Conservation (phyloP, 2,888 invertebrate genomes). For the Pterostichus niger region DNA sequence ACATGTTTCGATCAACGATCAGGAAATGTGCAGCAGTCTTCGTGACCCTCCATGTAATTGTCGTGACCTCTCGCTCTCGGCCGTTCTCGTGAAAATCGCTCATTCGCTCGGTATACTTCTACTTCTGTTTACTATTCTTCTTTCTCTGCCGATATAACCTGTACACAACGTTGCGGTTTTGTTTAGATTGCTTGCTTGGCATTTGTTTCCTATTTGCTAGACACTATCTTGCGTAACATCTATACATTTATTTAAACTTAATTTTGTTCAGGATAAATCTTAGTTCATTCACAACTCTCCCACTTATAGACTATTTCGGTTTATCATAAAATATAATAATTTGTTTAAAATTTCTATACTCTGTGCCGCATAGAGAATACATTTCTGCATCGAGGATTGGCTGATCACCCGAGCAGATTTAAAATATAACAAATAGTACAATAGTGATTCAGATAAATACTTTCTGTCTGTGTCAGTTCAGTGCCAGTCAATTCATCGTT, state of each 20-base stretch:
- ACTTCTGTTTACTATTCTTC: no score
- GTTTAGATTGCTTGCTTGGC: not conserved
- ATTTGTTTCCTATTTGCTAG: not conserved
- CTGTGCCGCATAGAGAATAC: no score
- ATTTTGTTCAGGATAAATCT: not conserved
- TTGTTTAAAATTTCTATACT: no score
- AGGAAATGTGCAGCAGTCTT: slow-evolving; percentile 12
- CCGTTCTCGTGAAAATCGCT: slow-evolving; percentile 1
- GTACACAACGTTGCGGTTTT: not conserved
- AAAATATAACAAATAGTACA: no score
- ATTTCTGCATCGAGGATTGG: no score
- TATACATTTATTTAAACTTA: not conserved
- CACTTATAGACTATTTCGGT: no score
- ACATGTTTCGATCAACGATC: slow-evolving; percentile 1
- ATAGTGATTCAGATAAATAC: no score
- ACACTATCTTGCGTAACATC: not conserved
- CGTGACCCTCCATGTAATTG: not conserved
- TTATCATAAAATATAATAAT: no score
- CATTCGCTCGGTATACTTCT: not conserved
- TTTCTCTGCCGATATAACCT: not conserved
- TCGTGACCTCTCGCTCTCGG: slow-evolving; percentile 12
- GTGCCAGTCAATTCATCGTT: no score
- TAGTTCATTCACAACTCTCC: not conserved
- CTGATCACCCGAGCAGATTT: no score
- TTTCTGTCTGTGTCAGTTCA: no score